A percentile compares a stretch with the other conserved stretches of the same genome.
These are phyloP conservation scores for Zingel zingel DNA, from an alignment of 2,113 vertebrate species.

Conservation along the genomic window DNA sequence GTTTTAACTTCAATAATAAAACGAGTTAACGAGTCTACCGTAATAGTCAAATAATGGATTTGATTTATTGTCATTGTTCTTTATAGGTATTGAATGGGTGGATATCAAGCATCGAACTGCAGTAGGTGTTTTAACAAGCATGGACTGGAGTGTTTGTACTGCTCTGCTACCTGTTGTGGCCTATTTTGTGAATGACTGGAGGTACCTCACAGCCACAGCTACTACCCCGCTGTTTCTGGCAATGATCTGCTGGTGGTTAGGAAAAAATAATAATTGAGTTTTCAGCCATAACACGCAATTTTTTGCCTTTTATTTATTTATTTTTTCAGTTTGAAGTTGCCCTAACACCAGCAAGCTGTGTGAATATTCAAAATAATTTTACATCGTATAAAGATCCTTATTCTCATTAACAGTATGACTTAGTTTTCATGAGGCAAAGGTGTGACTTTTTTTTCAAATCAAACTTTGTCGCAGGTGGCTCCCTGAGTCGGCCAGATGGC, in stretches of 20 bases:
- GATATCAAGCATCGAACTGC: conserved; percentile 74
- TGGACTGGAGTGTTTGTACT: conserved; percentile 69
- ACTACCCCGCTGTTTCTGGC: conserved; percentile 66
- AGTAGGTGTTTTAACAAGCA: conserved; percentile 63
- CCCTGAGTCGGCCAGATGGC: conserved; percentile 91
- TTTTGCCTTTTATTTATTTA: too few relatives aligned
- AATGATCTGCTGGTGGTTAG: conserved; percentile 77
- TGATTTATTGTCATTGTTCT: not conserved
- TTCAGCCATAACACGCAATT: not conserved
- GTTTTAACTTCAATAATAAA: not conserved
- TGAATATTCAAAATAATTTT: not conserved
- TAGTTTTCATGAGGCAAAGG: not conserved
- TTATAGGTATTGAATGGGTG: conserved; percentile 77
- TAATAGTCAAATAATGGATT: not conserved
- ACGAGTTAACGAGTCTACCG: not conserved
- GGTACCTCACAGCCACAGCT: conserved; percentile 51
- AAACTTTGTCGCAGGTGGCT: conserved; percentile 84
- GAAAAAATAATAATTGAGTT: not conserved
- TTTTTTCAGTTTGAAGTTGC: not conserved
- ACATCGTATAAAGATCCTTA: not conserved
- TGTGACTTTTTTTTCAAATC: not conserved
- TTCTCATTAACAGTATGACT: not conserved
- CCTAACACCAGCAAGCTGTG: not conserved
- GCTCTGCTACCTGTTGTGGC: conserved; percentile 64
- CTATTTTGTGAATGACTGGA: conserved; percentile 79